Conservation (phyloP, 2,797 vertebrate species). For the Zalophus californianus region DNA sequence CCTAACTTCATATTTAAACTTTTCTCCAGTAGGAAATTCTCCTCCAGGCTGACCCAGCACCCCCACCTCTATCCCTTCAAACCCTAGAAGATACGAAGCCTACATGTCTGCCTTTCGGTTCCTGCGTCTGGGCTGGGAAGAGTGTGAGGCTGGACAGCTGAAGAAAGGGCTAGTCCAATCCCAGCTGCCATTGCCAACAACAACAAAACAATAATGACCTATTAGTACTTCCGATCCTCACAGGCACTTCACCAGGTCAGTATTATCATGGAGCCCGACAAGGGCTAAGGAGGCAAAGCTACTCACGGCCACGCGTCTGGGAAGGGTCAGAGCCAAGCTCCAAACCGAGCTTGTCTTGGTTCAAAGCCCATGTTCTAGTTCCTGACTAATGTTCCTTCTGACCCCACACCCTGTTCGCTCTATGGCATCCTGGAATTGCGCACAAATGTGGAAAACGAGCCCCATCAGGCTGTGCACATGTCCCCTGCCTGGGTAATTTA, state of each 20-base stretch:
- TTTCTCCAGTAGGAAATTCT: background rate
- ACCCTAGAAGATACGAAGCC: background rate
- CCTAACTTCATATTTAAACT: no score
- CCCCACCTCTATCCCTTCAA: background rate
- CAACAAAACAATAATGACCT: no score
- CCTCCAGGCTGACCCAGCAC: background rate
- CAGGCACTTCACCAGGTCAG: background rate
- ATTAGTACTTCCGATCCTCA: background rate
- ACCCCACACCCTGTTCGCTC: fast-evolving
- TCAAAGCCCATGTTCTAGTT: background rate
- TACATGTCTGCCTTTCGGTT: fast-evolving
- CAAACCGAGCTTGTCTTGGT: background rate
- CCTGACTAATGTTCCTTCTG: fast-evolving
- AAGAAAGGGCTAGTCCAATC: background rate
- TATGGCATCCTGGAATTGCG: background rate
- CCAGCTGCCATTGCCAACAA: fast-evolving
- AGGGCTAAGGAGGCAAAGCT: background rate
- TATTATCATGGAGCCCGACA: fast-evolving
- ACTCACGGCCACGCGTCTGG: fast-evolving
- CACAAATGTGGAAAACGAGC: background rate
- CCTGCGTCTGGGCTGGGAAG: no score
- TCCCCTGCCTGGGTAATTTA: fast-evolving
- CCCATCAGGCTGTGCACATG: background rate
- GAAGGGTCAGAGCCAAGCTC: background rate
- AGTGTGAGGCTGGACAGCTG: background rate